phyloP scores from a whole-genome alignment of 2,888 invertebrate species.

The Tinea pellionella region DNA sequence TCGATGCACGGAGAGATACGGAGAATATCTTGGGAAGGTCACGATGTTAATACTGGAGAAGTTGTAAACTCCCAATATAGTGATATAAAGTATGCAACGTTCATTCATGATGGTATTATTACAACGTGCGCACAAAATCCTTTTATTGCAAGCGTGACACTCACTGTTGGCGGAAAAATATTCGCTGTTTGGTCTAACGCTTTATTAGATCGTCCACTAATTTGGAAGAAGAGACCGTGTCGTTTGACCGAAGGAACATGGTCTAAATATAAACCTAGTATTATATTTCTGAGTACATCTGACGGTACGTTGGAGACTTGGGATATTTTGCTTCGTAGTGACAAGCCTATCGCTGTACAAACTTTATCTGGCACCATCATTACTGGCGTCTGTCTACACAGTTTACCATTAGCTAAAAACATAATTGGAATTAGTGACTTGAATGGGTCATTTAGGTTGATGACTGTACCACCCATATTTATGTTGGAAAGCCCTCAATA shows the following conservation, averaged over 20 bases:
- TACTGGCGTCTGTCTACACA: conserved; percentile 73
- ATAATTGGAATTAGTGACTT: conserved; percentile 76
- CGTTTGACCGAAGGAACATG: conserved; percentile 75
- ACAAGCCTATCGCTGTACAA: conserved; percentile 75
- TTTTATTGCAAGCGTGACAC: conserved; percentile 69
- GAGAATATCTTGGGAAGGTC: conserved; percentile 74
- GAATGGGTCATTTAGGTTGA: conserved; percentile 76
- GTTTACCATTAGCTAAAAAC: conserved; percentile 64
- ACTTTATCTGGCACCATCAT: conserved; percentile 74
- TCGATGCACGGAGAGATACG: conserved; percentile 56
- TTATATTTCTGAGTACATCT: conserved; percentile 75
- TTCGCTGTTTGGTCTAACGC: conserved; percentile 82
- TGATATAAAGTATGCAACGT: conserved; percentile 50
- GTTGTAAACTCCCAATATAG: conserved; percentile 71
- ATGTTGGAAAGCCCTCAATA: conserved; percentile 53
- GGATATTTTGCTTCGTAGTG: conserved; percentile 79
- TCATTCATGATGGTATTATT: conserved; percentile 79
- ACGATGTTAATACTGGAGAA: conserved; percentile 73
- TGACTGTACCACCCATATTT: conserved; percentile 67
- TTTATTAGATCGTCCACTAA: conserved; percentile 68
- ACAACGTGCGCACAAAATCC: conserved; percentile 71
- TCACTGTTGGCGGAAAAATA: conserved; percentile 80
- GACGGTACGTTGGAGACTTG: conserved; percentile 86
- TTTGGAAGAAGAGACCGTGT: conserved; percentile 73
- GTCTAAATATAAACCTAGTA: conserved; percentile 80